Percentiles rank a stretch among this genome's conserved stretches.
phyloP scores from a whole-genome alignment of 2,888 invertebrate genomes.

The Opisthograptis luteolata region DNA sequence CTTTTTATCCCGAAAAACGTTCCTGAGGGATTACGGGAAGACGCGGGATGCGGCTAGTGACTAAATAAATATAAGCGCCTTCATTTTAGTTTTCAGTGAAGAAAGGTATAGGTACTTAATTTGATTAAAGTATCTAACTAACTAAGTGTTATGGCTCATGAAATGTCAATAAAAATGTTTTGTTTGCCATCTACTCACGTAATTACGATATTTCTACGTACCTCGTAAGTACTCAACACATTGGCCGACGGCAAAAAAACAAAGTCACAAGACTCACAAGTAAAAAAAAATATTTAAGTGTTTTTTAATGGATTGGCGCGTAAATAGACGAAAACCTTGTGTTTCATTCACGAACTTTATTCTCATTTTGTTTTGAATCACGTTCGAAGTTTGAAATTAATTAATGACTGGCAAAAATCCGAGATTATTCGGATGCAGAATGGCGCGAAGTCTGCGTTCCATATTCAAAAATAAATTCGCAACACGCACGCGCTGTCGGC shows the following conservation, averaged over 20 bases:
- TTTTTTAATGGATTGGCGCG: too few relatives aligned
- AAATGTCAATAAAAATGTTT: constrained; percentile 15
- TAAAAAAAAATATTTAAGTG: too few relatives aligned
- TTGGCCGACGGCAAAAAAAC: too few relatives aligned
- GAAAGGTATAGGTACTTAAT: not conserved
- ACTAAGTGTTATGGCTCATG: not conserved
- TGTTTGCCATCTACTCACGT: not conserved
- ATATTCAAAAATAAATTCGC: constrained; percentile 84
- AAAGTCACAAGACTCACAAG: too few relatives aligned
- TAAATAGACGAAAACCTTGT: too few relatives aligned
- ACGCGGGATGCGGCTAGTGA: too few relatives aligned
- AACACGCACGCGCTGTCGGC: constrained; percentile 69
- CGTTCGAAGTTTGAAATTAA: constrained; percentile 19
- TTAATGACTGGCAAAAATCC: constrained; percentile 61
- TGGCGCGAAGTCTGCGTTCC: constrained; percentile 81
- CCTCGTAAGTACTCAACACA: too few relatives aligned
- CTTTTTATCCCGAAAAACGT: too few relatives aligned
- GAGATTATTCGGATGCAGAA: constrained; percentile 71
- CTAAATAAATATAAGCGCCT: not conserved
- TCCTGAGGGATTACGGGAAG: too few relatives aligned
- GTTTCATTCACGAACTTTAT: too few relatives aligned
- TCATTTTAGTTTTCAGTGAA: not conserved
- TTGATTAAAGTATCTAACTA: not conserved
- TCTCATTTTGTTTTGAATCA: too few relatives aligned
- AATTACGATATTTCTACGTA: too few relatives aligned